Conservation (phyloP, 2,888 invertebrate species). For the Polydrusus tereticollis region DNA sequence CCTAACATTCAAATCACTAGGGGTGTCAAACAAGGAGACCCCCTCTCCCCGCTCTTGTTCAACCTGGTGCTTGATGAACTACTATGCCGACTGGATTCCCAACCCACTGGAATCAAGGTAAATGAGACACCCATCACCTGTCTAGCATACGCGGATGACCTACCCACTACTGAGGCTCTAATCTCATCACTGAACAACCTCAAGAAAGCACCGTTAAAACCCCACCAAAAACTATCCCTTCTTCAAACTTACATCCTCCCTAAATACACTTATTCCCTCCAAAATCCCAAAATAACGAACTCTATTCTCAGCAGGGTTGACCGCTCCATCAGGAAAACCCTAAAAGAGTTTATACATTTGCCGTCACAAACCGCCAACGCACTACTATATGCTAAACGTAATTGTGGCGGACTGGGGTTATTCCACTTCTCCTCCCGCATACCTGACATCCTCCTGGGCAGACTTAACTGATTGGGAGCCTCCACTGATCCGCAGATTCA, state of each 20-base stretch:
- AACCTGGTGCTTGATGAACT: constrained; percentile 39
- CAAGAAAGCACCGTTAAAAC: constrained; percentile 20
- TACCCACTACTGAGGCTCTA: not conserved
- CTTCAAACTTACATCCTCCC: constrained; percentile 20
- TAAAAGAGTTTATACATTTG: constrained; percentile 20
- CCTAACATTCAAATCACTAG: constrained; percentile 20
- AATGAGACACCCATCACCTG: not conserved
- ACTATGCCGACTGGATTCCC: constrained; percentile 4
- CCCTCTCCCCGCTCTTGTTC: constrained; percentile 39
- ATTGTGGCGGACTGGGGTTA: constrained; percentile 18
- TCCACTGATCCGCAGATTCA: not conserved
- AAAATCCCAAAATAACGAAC: constrained; percentile 5
- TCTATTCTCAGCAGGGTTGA: constrained; percentile 2
- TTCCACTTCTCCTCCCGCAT: constrained; percentile 10
- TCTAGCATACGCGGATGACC: constrained; percentile 43
- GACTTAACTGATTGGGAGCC: not conserved
- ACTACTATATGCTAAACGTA: not conserved
- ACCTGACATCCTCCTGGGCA: constrained; percentile 24
- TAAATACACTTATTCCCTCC: constrained; percentile 15
- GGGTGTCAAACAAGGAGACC: constrained; percentile 48
- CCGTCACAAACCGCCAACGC: constrained; percentile 18
- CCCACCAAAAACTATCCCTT: constrained; percentile 13
- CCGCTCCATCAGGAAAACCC: not conserved
- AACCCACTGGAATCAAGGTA: constrained; percentile 12
- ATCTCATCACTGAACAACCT: not conserved